Evolutionary conservation across 35 echinoderm and acorn worm species (phyloP).

Genomic region (Acanthaster planci): DNA sequence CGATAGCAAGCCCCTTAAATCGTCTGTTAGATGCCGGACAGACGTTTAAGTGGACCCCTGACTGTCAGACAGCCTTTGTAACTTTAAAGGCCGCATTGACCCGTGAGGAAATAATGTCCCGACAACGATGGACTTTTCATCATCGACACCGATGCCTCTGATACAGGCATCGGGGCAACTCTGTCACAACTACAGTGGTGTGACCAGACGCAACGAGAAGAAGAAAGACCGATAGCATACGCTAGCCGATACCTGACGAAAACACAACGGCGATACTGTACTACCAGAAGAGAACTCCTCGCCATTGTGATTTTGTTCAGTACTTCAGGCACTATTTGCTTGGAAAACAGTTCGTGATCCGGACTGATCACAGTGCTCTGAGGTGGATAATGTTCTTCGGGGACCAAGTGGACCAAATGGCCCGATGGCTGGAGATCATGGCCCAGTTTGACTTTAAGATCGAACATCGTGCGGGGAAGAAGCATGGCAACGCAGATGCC

Average conservation of each 20-base stretch:
- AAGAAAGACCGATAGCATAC: conserved; percentile 56
- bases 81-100: conserved; percentile 35
- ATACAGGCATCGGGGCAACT: too few relatives aligned
- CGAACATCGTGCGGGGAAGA: conserved; percentile 32
- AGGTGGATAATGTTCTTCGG: conserved; percentile 63
- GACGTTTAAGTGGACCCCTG: conserved; percentile 30
- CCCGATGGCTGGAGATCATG: conserved; percentile 54
- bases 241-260: conserved; percentile 55
- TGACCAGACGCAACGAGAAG: conserved; percentile 42
- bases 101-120: conserved; percentile 7
- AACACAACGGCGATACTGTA: conserved; percentile 61
- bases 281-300: conserved; percentile 53
- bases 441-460: conserved; percentile 39
- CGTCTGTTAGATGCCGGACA: conserved; percentile 38
- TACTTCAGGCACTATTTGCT: conserved; percentile 67
- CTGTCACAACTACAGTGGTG: conserved; percentile 62
- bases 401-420: conserved; percentile 44
- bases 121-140: too few relatives aligned
- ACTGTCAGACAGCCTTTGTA: conserved; percentile 53
- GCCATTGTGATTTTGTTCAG: conserved; percentile 45
- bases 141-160: too few relatives aligned
- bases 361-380: conserved; percentile 65
- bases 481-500: conserved; percentile 53
- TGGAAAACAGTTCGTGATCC: conserved; percentile 51
- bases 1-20: conserved; percentile 48